A percentile compares a stretch with the other conserved stretches of the same genome.
These are phyloP conservation scores for Staurois parvus DNA, from an alignment of 2,797 vertebrate genomes.

Conservation along the genomic window DNA sequence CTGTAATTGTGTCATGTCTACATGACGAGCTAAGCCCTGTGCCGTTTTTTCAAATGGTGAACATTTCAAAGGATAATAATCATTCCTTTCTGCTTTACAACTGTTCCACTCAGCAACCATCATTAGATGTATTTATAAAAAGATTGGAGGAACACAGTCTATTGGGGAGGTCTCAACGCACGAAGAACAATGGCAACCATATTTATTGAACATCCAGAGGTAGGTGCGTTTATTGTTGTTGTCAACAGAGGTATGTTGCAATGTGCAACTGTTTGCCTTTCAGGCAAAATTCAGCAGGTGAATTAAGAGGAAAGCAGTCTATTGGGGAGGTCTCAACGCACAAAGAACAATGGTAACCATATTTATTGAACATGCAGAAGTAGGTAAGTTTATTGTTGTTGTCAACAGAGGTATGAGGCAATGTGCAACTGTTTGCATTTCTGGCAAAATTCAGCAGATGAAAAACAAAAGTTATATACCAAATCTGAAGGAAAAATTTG, in stretches of 20 bases:
- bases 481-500: too few species aligned
- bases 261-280: neutral
- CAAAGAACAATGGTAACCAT: neutral
- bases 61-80: conserved; percentile 26
- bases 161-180: neutral
- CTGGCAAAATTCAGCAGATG: neutral
- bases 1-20: conserved; percentile 44
- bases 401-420: neutral
- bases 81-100: neutral
- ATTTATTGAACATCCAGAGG: neutral
- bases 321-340: neutral
- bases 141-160: neutral
- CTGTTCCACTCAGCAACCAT: neutral
- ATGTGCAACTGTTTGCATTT: neutral
- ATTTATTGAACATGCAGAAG: neutral
- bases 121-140: conserved; percentile 9
- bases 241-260: neutral
- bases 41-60: conserved; percentile 5
- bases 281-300: neutral
- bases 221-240: neutral
- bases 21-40: conserved; percentile 19
- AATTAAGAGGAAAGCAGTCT: neutral
- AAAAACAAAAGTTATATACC: neutral
- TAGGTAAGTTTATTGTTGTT: neutral
- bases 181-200: neutral